Conservation (phyloP, 2,888 invertebrate species). For the Parnassius glacialis region DNA sequence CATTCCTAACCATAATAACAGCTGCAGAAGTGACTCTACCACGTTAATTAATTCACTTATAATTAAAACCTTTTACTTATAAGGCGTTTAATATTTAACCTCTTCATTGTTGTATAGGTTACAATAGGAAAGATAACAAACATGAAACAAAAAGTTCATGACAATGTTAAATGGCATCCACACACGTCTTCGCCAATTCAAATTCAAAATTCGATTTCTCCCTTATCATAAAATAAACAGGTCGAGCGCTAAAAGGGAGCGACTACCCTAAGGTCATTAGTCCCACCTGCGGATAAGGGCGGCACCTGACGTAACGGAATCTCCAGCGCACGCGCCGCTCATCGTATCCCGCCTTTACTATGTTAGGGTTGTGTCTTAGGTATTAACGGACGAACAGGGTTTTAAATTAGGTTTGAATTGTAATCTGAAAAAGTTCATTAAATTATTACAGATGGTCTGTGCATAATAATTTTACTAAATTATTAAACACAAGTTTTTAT, state of each 20-base stretch:
- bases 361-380: slow-evolving; percentile 15
- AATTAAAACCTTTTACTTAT: too few relatives aligned
- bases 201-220: slow-evolving; percentile 15
- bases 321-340: slow-evolving; percentile 51
- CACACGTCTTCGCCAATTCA: slow-evolving; percentile 7
- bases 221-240: slow-evolving; percentile 22
- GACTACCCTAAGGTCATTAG: slow-evolving; percentile 29
- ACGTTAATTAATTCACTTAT: too few relatives aligned
- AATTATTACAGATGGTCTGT: background rate
- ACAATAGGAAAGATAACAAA: background rate
- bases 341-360: slow-evolving; percentile 46
- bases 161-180: slow-evolving; percentile 21
- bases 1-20: too few relatives aligned
- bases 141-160: background rate
- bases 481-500: too few relatives aligned
- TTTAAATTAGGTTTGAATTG: background rate
- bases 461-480: too few relatives aligned
- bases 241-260: slow-evolving; percentile 21
- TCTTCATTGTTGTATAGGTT: too few relatives aligned
- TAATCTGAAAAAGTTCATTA: background rate
- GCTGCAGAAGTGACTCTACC: too few relatives aligned
- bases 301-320: slow-evolving; percentile 71
- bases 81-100: too few relatives aligned
- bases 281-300: slow-evolving; percentile 29
- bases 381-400: background rate